Conservation (phyloP, 1,140 invertebrate species). For the Eufriesea mexicana region DNA sequence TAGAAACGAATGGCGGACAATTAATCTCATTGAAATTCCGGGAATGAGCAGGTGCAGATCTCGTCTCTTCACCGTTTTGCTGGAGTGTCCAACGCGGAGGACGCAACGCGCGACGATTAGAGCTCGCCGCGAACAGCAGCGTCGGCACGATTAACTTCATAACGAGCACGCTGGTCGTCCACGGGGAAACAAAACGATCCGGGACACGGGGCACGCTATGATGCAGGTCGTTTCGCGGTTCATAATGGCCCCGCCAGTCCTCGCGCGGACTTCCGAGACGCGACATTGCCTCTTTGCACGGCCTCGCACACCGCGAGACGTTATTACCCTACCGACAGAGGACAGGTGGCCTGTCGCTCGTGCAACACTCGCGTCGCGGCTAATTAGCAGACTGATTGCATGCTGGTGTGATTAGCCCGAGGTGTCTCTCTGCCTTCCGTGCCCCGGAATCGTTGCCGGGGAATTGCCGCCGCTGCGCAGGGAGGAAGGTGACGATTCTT, state of each 20-base stretch:
- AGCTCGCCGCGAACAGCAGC: conserved; percentile 38
- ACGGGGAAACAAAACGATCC: conserved; percentile 31
- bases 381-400: conserved; percentile 56
- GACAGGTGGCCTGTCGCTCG: conserved; percentile 42
- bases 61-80: not conserved
- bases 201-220: conserved; percentile 1
- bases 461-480: not conserved
- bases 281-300: conserved; percentile 21
- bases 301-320: not conserved
- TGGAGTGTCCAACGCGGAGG: conserved; percentile 29
- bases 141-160: conserved; percentile 46
- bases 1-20: no score
- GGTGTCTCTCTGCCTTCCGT: conserved; percentile 5
- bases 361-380: conserved; percentile 39
- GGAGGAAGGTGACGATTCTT: not conserved
- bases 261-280: conserved; percentile 38
- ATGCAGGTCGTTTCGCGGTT: conserved; percentile 48
- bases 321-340: conserved; percentile 29
- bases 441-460: conserved; percentile 26
- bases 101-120: conserved; percentile 57
- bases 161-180: conserved; percentile 8
- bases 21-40: conserved; percentile 33
- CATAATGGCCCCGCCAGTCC: conserved; percentile 5
- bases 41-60: conserved; percentile 15
- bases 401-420: conserved; percentile 26